Evolutionary conservation across 2,113 vertebrate genomes (phyloP).

Genomic region (Terrapene triunguis): DNA sequence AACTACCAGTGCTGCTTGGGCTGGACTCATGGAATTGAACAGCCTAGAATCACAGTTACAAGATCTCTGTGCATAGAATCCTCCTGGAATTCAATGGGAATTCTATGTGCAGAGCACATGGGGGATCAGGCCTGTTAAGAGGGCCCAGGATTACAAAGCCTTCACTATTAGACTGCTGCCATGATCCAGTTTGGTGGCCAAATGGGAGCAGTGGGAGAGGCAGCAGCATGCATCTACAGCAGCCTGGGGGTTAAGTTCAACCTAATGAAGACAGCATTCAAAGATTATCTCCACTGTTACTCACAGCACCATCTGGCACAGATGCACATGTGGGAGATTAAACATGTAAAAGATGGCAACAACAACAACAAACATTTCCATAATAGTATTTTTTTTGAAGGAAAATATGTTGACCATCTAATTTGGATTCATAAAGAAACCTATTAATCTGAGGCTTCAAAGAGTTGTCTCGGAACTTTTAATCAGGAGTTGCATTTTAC

Average conservation of each 20-base stretch:
- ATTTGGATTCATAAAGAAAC: conserved; percentile 79
- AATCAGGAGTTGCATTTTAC: conserved; percentile 70
- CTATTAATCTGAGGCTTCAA: conserved; percentile 75
- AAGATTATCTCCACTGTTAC: conserved; percentile 19
- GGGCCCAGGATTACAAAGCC: not conserved
- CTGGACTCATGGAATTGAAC: not conserved
- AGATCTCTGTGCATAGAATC: not conserved
- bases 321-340: conserved; percentile 64
- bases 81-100: fast-evolving
- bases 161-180: not conserved
- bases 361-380: conserved; percentile 54
- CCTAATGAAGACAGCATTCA: not conserved
- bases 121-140: not conserved
- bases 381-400: conserved; percentile 47
- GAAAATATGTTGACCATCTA: conserved; percentile 43
- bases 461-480: conserved; percentile 74
- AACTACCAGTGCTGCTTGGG: not conserved
- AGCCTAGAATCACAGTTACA: not conserved
- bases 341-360: conserved; percentile 52
- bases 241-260: not conserved
- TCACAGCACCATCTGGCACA: conserved; percentile 56
- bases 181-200: not conserved
- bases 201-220: fast-evolving
- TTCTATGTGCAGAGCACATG: not conserved
- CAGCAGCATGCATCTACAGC: not conserved